Evolutionary conservation across 2,797 vertebrate genomes (phyloP).

Genomic region (Alfaro cultratus): DNA sequence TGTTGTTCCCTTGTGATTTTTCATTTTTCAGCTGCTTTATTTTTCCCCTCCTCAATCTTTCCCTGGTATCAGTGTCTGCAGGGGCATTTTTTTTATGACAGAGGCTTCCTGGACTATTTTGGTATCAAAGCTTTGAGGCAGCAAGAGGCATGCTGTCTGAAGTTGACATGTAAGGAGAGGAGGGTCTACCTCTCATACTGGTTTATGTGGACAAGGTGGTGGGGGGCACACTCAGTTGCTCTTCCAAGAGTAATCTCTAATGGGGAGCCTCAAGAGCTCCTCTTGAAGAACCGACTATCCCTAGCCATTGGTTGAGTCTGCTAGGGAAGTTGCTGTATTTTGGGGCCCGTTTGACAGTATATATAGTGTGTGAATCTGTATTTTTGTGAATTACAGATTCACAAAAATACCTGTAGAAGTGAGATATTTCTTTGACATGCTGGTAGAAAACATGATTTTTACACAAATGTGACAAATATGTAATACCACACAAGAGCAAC

Average conservation of each 20-base stretch:
- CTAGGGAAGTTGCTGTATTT: slow-evolving; percentile 29
- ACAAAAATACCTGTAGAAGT: too few relatives aligned
- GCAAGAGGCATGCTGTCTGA: slow-evolving; percentile 83
- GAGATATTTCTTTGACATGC: neutral
- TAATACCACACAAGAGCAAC: neutral
- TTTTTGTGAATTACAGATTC: neutral
- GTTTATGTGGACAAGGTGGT: slow-evolving; percentile 53
- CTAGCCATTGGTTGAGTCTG: slow-evolving; percentile 13
- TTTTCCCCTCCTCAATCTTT: slow-evolving; percentile 51
- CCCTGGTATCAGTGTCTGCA: slow-evolving; percentile 70
- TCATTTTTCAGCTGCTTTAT: slow-evolving; percentile 43
- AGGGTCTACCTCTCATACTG: slow-evolving; percentile 61
- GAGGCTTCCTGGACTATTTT: slow-evolving; percentile 84
- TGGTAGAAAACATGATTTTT: neutral
- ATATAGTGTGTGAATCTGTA: neutral
- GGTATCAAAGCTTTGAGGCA: slow-evolving; percentile 84
- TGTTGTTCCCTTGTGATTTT: slow-evolving; percentile 45
- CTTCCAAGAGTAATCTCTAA: slow-evolving; percentile 62
- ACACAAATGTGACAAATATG: neutral
- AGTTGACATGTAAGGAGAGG: slow-evolving; percentile 81
- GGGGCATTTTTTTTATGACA: slow-evolving; percentile 82
- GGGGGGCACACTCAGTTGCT: slow-evolving; percentile 57
- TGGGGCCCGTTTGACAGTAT: slow-evolving; percentile 26
- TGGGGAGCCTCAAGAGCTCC: slow-evolving; percentile 64
- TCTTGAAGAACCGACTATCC: slow-evolving; percentile 55